Evolutionary conservation across 2,888 invertebrate species (phyloP).

Genomic region (Allygus modestus): DNA sequence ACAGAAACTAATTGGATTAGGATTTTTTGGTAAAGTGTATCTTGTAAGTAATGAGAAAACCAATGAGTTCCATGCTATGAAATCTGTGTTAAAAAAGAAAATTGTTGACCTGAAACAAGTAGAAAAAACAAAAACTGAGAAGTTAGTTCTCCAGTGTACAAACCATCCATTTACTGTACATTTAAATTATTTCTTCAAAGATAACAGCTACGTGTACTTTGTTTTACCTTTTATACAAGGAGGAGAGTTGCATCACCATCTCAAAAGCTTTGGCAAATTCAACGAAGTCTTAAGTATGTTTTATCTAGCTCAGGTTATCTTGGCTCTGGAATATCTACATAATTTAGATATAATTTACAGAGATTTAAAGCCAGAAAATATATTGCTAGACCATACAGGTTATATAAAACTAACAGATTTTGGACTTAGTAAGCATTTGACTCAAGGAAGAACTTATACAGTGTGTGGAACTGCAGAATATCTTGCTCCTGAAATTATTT

Average conservation of each 20-base stretch:
- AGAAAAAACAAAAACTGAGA: constrained; percentile 78
- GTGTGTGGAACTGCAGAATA: constrained; percentile 80
- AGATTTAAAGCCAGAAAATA: constrained; percentile 96
- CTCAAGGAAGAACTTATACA: constrained; percentile 76
- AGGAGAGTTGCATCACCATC: constrained; percentile 92
- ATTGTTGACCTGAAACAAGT: not conserved
- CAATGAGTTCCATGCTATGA: not conserved
- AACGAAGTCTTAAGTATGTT: constrained; percentile 80
- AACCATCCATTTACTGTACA: constrained; percentile 93
- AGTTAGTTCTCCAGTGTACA: constrained; percentile 90
- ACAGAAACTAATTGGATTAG: not conserved
- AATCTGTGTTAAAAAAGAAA: not conserved
- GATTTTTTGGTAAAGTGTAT: constrained; percentile 17
- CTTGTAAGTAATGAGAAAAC: not conserved
- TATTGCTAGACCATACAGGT: constrained; percentile 87
- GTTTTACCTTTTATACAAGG: constrained; percentile 91
- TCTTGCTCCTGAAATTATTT: constrained; percentile 76
- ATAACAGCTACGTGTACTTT: constrained; percentile 90
- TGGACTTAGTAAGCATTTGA: constrained; percentile 91
- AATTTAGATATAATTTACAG: constrained; percentile 91
- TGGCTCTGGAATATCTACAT: constrained; percentile 96
- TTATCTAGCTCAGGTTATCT: constrained; percentile 94
- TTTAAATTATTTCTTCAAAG: constrained; percentile 91
- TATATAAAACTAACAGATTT: constrained; percentile 95
- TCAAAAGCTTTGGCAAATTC: constrained; percentile 81